These are phyloP conservation scores for Sogatella furcifera DNA, from an alignment of 1,140 invertebrate genomes.

Conservation along the genomic window DNA sequence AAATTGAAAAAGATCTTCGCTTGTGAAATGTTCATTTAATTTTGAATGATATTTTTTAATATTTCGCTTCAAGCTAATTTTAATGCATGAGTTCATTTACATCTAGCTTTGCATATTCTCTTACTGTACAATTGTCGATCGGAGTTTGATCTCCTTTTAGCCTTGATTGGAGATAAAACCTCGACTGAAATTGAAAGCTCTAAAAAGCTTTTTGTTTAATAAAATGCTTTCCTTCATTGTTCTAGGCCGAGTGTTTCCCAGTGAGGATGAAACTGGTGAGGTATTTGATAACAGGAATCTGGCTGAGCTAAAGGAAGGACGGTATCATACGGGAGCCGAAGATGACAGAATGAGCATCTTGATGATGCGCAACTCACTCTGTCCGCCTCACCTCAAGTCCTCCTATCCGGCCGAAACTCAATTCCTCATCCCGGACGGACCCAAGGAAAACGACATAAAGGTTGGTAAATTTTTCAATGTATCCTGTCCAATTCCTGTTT, in stretches of 20 bases:
- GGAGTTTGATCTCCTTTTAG: too few relatives aligned
- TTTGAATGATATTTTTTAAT: too few relatives aligned
- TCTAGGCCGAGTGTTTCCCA: constrained; percentile 31
- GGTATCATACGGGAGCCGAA: neutral
- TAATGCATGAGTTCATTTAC: too few relatives aligned
- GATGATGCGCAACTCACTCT: constrained; percentile 72
- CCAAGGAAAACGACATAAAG: constrained; percentile 65
- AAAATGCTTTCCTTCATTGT: neutral
- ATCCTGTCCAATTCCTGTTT: too few relatives aligned
- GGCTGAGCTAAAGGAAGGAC: constrained; percentile 28
- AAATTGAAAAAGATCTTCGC: too few relatives aligned
- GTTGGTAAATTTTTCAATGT: constrained; percentile 30
- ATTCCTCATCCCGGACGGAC: constrained; percentile 38
- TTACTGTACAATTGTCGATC: too few relatives aligned
- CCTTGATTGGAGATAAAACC: too few relatives aligned
- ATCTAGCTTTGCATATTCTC: too few relatives aligned
- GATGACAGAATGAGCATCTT: constrained; percentile 51
- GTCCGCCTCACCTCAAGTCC: constrained; percentile 76
- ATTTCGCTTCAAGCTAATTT: too few relatives aligned
- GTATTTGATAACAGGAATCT: constrained; percentile 33
- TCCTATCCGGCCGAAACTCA: constrained; percentile 82
- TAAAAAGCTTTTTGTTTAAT: constrained; percentile 3
- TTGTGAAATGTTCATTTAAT: too few relatives aligned
- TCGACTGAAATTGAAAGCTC: neutral
- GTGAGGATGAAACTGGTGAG: constrained; percentile 37